Evolutionary conservation across 1,140 invertebrate genomes (phyloP).

Genomic region (Stegodyphus dumicola): DNA sequence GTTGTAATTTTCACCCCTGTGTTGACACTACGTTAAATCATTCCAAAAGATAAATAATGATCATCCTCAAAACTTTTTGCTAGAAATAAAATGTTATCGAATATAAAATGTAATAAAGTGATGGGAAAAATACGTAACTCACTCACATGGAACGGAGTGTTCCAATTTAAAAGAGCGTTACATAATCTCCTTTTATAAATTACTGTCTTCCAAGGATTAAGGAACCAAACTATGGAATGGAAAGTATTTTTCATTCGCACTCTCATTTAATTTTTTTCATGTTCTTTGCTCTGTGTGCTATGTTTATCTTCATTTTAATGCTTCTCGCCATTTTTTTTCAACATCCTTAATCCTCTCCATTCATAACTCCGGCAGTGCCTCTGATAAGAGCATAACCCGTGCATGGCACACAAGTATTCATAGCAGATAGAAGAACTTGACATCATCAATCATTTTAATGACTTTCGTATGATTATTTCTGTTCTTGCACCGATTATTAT

Average conservation of each 20-base stretch:
- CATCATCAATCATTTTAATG: conserved; percentile 52
- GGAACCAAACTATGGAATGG: not conserved
- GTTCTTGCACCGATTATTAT: conserved; percentile 19
- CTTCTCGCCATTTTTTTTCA: not conserved
- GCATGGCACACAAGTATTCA: too few relatives aligned
- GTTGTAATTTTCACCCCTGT: too few relatives aligned
- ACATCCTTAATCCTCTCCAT: conserved; percentile 28
- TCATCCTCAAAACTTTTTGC: too few relatives aligned
- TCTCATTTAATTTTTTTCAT: conserved; percentile 17
- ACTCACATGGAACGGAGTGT: not conserved
- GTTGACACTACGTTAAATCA: too few relatives aligned
- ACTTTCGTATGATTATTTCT: conserved; percentile 54
- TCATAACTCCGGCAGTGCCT: conserved; percentile 19
- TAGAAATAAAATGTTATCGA: too few relatives aligned
- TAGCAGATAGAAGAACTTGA: conserved; percentile 13
- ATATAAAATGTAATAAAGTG: too few relatives aligned
- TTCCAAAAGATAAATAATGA: too few relatives aligned
- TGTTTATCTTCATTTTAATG: conserved; percentile 45
- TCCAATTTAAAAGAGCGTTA: conserved; percentile 8
- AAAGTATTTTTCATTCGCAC: not conserved
- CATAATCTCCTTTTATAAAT: conserved; percentile 47
- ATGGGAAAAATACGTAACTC: too few relatives aligned
- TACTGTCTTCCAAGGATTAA: conserved; percentile 30
- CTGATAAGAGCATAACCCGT: not conserved
- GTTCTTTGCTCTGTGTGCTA: conserved; percentile 4